Conservation (phyloP, 2,888 invertebrate genomes). For the Chironomus tentans region DNA sequence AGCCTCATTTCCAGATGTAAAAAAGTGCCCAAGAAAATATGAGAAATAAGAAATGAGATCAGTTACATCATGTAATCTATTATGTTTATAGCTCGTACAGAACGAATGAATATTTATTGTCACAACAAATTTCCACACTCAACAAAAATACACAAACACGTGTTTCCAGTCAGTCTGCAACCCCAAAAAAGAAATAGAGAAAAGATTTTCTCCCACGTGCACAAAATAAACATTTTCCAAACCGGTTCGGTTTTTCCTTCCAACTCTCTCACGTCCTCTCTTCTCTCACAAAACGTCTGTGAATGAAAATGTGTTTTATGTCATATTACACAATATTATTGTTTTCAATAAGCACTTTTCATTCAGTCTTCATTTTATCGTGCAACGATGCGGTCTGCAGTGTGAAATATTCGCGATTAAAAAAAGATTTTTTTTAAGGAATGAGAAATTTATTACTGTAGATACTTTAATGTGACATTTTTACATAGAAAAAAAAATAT, state of each 20-base stretch:
- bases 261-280: not conserved
- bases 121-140: not conserved
- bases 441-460: not conserved
- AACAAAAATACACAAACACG: not conserved
- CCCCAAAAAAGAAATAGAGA: not conserved
- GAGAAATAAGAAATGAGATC: not conserved
- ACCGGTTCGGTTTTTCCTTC: conserved; percentile 9
- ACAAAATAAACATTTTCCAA: conserved; percentile 1
- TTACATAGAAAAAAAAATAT: not conserved
- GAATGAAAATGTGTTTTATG: conserved; percentile 27
- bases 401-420: not conserved
- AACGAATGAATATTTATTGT: not conserved
- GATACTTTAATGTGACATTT: conserved; percentile 17
- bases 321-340: conserved; percentile 27
- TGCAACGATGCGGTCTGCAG: conserved; percentile 8
- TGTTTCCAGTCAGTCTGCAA: not conserved
- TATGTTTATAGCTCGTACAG: not conserved
- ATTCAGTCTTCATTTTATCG: conserved; percentile 24
- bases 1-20: no score
- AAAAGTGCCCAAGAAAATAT: no score
- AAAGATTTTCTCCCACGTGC: conserved; percentile 15
- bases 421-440: not conserved
- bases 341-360: conserved; percentile 21
- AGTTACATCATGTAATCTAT: not conserved
- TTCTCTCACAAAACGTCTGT: conserved; percentile 7